A percentile compares a stretch with the other conserved stretches of the same genome.
These are phyloP conservation scores for Syngnathus floridae DNA, from an alignment of 2,113 vertebrate species.

Conservation along the genomic window DNA sequence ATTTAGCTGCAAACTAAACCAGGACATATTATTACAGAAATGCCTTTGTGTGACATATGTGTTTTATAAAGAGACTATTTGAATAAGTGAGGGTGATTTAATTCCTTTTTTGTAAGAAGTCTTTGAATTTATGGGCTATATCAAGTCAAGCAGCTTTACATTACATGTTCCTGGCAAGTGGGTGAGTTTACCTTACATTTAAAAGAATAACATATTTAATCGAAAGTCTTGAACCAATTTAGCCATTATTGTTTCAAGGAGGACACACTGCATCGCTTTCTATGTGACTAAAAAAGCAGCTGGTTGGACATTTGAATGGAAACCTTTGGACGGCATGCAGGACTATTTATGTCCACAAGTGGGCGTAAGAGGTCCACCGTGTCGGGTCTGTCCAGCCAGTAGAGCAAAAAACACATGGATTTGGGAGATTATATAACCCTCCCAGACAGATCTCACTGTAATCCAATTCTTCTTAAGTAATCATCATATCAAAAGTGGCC, in stretches of 20 bases:
- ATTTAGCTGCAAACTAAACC: neutral
- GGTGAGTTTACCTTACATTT: neutral
- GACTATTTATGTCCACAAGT: conserved; percentile 15
- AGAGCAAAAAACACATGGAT: conserved; percentile 49
- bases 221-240: neutral
- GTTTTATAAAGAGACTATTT: conserved; percentile 3
- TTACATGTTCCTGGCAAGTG: neutral
- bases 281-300: neutral
- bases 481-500: conserved; percentile 28
- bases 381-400: conserved; percentile 1
- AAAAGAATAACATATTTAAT: conserved; percentile 6
- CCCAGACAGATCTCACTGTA: conserved; percentile 46
- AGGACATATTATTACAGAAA: neutral
- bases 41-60: neutral
- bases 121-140: neutral
- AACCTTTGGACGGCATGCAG: neutral
- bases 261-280: neutral
- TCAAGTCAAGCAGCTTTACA: neutral
- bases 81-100: neutral
- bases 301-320: neutral
- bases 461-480: conserved; percentile 54
- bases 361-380: conserved; percentile 17
- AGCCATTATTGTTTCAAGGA: neutral
- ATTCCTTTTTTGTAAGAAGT: conserved; percentile 4
- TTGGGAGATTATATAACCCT: conserved; percentile 52